Evolutionary conservation across 2,113 vertebrate species (phyloP).

Genomic region (Egretta garzetta): DNA sequence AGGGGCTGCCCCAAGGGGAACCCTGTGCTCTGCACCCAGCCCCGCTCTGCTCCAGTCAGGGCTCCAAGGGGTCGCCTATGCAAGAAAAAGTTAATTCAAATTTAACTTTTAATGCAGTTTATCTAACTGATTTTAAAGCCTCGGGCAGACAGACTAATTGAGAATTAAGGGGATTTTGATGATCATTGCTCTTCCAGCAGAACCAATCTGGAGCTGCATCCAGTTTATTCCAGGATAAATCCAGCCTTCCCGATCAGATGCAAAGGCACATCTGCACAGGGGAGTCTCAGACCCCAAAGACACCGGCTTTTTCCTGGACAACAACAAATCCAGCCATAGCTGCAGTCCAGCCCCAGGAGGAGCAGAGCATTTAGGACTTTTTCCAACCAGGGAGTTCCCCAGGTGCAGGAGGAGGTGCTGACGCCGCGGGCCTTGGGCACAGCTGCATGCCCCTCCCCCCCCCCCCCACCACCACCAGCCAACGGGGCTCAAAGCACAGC

Average conservation of each 20-base stretch:
- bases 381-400: background rate
- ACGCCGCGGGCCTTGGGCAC: rapidly evolving
- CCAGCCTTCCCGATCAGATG: background rate
- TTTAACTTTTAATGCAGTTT: background rate
- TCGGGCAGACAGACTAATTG: slow-evolving; percentile 4
- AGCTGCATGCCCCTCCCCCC: background rate
- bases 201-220: background rate
- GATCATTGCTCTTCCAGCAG: background rate
- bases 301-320: background rate
- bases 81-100: slow-evolving; percentile 14
- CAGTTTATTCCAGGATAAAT: background rate
- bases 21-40: background rate
- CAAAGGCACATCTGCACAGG: background rate
- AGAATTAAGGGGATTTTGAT: slow-evolving; percentile 17
- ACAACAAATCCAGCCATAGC: background rate
- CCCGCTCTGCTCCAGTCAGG: background rate
- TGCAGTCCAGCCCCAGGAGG: background rate
- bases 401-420: background rate
- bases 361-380: background rate
- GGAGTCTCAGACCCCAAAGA: background rate
- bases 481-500: background rate
- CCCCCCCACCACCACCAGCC: background rate
- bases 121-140: slow-evolving; percentile 27
- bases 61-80: background rate
- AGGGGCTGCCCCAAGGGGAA: background rate